Evolutionary conservation across 1,140 invertebrate species (phyloP).

Genomic region (Fopius arisanus): DNA sequence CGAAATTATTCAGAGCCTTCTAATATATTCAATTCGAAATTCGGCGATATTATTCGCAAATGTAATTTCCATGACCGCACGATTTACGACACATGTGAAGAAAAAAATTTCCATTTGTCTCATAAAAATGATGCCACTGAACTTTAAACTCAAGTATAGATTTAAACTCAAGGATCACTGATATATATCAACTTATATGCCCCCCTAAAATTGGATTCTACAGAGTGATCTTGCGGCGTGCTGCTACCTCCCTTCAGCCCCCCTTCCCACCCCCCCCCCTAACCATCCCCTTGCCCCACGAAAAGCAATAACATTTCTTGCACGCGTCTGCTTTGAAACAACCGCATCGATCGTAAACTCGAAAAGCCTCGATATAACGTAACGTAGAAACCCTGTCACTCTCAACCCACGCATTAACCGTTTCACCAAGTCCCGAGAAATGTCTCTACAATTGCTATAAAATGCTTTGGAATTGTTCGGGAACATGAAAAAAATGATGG

Average conservation of each 20-base stretch:
- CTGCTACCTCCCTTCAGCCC: background rate
- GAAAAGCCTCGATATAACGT: conserved; percentile 21
- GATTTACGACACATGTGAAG: too few species aligned
- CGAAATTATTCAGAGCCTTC: too few species aligned
- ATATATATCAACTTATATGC: background rate
- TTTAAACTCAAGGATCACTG: background rate
- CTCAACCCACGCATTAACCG: conserved; percentile 1
- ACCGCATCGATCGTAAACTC: conserved; percentile 26
- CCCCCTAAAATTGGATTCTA: background rate
- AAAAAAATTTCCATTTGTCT: background rate
- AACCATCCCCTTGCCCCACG: background rate
- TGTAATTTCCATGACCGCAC: too few species aligned
- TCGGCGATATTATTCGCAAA: too few species aligned
- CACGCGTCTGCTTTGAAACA: background rate
- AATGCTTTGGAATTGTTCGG: background rate
- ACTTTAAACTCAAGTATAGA: too few species aligned
- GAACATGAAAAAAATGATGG: too few species aligned
- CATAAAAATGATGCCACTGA: too few species aligned
- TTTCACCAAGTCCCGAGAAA: background rate
- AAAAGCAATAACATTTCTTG: conserved; percentile 28
- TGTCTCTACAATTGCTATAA: background rate
- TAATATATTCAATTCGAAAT: too few species aligned
- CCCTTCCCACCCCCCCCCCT: background rate
- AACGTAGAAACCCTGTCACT: conserved; percentile 4
- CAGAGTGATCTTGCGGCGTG: conserved; percentile 16